phyloP scores from a whole-genome alignment of 2,888 invertebrate species.

The Ashinkailepas kermadecensis region DNA sequence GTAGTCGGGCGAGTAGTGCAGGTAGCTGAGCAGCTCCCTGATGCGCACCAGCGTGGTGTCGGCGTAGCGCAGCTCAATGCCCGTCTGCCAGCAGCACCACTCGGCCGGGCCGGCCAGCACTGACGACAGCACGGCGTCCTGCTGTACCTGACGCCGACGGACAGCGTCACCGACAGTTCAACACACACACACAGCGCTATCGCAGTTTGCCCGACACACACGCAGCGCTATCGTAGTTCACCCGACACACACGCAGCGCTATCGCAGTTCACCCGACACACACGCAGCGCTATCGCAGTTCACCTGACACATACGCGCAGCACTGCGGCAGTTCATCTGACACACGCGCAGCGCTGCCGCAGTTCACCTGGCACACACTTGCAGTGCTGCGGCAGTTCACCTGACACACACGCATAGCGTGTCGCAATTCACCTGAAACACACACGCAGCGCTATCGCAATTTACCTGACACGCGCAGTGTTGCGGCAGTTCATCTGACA shows the following conservation, averaged over 20 bases:
- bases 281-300: no score
- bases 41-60: conserved; percentile 71
- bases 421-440: no score
- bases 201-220: not conserved
- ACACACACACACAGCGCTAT: not conserved
- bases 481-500: no score
- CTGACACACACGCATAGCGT: no score
- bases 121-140: conserved; percentile 14
- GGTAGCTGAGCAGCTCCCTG: conserved; percentile 63
- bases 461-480: no score
- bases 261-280: not conserved
- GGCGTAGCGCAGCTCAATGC: conserved; percentile 75
- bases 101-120: conserved; percentile 52
- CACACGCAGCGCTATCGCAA: no score
- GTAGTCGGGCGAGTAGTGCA: conserved; percentile 51
- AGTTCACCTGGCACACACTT: no score
- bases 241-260: not conserved
- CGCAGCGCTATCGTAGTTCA: not conserved
- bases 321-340: no score
- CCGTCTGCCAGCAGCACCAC: conserved; percentile 92
- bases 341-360: no score
- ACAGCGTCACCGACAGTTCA: not conserved
- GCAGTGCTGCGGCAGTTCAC: no score
- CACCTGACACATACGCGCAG: not conserved
- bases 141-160: not conserved